These are phyloP conservation scores for Leptinotarsa undecemlineata DNA, from an alignment of 1,140 invertebrate genomes.

Conservation along the genomic window DNA sequence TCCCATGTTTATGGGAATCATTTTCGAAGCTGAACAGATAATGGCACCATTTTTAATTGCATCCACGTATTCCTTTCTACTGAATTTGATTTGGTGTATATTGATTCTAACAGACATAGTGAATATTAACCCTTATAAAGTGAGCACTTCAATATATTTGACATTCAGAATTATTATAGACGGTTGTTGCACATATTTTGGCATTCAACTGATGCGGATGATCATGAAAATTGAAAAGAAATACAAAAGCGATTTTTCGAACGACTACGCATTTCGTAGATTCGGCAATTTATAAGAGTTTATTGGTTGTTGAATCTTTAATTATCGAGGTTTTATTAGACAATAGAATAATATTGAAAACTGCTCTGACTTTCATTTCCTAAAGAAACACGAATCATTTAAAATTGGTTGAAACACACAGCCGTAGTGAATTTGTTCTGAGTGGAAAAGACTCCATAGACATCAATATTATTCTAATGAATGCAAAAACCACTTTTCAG, in stretches of 20 bases:
- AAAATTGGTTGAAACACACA: too few relatives aligned
- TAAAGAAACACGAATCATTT: too few relatives aligned
- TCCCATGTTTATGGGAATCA: slow-evolving; percentile 5
- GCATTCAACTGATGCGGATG: neutral
- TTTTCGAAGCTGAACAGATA: neutral
- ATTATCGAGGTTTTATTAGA: too few relatives aligned
- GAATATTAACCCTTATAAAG: neutral
- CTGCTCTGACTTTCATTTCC: too few relatives aligned
- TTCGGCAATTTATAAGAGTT: neutral
- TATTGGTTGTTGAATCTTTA: neutral
- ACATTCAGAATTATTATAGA: neutral
- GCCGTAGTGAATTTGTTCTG: too few relatives aligned
- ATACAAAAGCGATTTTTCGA: neutral
- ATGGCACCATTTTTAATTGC: slow-evolving; percentile 6
- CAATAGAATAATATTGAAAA: too few relatives aligned
- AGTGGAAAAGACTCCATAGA: too few relatives aligned
- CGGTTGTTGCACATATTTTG: neutral
- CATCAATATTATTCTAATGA: too few relatives aligned
- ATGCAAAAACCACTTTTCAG: too few relatives aligned
- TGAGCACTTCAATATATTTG: neutral
- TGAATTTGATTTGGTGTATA: neutral
- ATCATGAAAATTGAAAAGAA: neutral
- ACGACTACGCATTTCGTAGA: slow-evolving; percentile 1
- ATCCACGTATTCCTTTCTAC: neutral
- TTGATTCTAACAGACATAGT: neutral